Conservation (phyloP, 2,797 vertebrate species). For the Anguilla megastoma region DNA sequence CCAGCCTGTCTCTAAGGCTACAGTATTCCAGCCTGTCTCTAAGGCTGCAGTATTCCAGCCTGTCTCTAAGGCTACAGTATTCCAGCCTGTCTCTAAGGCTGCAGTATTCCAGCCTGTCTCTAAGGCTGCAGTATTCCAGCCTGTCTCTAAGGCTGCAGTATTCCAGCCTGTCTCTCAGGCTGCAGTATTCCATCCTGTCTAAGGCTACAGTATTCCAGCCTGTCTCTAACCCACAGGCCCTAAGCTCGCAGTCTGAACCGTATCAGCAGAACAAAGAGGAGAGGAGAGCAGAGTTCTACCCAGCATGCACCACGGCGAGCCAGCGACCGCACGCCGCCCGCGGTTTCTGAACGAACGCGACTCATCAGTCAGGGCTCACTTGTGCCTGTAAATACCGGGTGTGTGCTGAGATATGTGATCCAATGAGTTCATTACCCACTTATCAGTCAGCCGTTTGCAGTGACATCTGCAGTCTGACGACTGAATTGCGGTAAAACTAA, state of each 20-base stretch:
- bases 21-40: too few relatives aligned
- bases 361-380: constrained; percentile 42
- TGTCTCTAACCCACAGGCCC: not conserved
- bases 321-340: constrained; percentile 29
- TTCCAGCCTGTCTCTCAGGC: too few relatives aligned
- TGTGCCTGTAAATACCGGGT: constrained; percentile 27
- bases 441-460: constrained; percentile 54
- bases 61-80: too few relatives aligned
- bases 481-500: constrained; percentile 38
- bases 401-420: constrained; percentile 29
- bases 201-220: not conserved
- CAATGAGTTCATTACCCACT: constrained; percentile 32
- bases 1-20: constrained; percentile 6
- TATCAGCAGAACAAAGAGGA: constrained; percentile 11
- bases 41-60: too few relatives aligned
- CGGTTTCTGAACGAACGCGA: constrained; percentile 38
- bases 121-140: too few relatives aligned
- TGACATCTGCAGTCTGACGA: constrained; percentile 63
- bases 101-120: too few relatives aligned
- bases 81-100: too few relatives aligned
- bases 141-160: too few relatives aligned
- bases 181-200: too few relatives aligned
- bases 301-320: constrained; percentile 37
- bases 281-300: constrained; percentile 36
- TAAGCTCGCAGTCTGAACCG: constrained; percentile 22